Conservation (phyloP, 2,113 vertebrate species). For the Rhinichthys klamathensis region DNA sequence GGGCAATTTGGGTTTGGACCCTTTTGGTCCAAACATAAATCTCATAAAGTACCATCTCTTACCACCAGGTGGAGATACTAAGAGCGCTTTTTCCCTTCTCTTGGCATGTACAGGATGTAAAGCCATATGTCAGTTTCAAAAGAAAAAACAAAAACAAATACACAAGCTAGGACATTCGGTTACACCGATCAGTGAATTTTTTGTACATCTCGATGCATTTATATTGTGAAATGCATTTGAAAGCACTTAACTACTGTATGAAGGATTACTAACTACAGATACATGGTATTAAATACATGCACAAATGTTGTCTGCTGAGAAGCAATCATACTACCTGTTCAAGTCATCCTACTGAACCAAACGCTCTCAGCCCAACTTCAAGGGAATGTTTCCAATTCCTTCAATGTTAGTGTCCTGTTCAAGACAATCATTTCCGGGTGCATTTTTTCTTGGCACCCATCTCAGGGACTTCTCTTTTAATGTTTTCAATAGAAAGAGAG, state of each 20-base stretch:
- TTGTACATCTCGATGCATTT: constrained; percentile 21
- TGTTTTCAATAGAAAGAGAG: constrained; percentile 49
- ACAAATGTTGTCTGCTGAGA: constrained; percentile 20
- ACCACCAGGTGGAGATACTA: constrained; percentile 27
- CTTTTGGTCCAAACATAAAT: not conserved
- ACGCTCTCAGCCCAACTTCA: constrained; percentile 25
- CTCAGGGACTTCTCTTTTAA: constrained; percentile 84
- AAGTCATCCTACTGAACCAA: constrained; percentile 8
- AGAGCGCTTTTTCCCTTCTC: not conserved
- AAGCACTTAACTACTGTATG: constrained; percentile 30
- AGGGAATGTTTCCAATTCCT: not conserved
- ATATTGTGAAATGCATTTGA: constrained; percentile 39
- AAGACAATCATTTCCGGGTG: constrained; percentile 88
- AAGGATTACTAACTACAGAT: not conserved
- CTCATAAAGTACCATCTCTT: not conserved
- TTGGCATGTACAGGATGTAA: constrained; percentile 39
- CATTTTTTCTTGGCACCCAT: constrained; percentile 75
- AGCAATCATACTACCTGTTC: constrained; percentile 17
- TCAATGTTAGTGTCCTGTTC: constrained; percentile 62
- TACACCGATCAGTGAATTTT: constrained; percentile 15
- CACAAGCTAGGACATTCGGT: not conserved
- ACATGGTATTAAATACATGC: constrained; percentile 7
- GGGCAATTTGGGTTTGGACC: not conserved
- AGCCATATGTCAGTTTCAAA: constrained; percentile 33
- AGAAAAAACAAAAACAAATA: constrained; percentile 1